A percentile compares a stretch with the other conserved stretches of the same genome.
phyloP scores from a whole-genome alignment of 1,140 invertebrate species.

The Solenopsis invicta region DNA sequence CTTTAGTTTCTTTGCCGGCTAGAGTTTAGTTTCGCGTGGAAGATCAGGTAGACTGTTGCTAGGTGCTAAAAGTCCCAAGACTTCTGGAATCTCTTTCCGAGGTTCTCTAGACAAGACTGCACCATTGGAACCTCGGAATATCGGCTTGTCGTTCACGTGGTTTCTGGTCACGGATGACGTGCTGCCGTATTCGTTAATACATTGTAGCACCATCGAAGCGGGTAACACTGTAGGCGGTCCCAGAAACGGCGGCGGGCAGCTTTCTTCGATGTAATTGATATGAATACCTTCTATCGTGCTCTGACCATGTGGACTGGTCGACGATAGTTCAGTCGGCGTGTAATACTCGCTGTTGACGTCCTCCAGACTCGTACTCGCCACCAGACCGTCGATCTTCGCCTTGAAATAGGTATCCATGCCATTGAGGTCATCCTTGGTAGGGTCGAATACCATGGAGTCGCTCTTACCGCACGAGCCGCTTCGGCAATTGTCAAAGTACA shows the following conservation, averaged over 20 bases:
- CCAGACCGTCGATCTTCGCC: conserved; percentile 78
- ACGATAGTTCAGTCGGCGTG: conserved; percentile 91
- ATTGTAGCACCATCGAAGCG: conserved; percentile 76
- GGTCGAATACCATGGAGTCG: conserved; percentile 92
- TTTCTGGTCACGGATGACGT: conserved; percentile 83
- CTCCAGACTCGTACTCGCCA: conserved; percentile 82
- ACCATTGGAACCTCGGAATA: conserved; percentile 81
- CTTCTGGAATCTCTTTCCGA: conserved; percentile 73
- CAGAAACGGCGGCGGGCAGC: conserved; percentile 78
- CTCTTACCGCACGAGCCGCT: conserved; percentile 94
- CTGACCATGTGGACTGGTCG: conserved; percentile 78
- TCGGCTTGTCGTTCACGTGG: conserved; percentile 67
- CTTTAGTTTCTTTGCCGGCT: conserved; percentile 19
- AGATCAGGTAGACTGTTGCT: conserved; percentile 87
- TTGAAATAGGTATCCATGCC: conserved; percentile 87
- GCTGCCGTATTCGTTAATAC: conserved; percentile 78
- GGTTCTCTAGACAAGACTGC: conserved; percentile 82
- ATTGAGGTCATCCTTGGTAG: conserved; percentile 87
- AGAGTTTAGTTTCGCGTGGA: conserved; percentile 81
- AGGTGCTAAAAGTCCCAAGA: conserved; percentile 83
- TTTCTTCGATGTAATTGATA: conserved; percentile 88
- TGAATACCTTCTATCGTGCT: conserved; percentile 87
- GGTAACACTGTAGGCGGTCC: conserved; percentile 70
- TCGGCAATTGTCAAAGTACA: conserved; percentile 97
- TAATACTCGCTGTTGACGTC: conserved; percentile 92